These are phyloP conservation scores for Leuctra nigra DNA, from an alignment of 2,888 invertebrate genomes.

Conservation along the genomic window DNA sequence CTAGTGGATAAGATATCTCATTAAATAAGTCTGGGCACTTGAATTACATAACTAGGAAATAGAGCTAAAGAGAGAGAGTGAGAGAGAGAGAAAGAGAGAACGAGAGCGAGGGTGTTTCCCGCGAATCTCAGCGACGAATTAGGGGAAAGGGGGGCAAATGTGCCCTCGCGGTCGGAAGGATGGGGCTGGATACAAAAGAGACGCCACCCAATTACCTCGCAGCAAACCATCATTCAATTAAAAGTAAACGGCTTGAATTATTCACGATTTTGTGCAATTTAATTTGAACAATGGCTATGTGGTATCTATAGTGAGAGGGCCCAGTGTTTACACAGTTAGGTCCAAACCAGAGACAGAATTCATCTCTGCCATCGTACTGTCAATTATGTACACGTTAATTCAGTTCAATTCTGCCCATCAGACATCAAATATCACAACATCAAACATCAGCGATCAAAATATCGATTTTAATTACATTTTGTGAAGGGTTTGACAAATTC, in stretches of 20 bases:
- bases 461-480: too few relatives aligned
- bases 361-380: too few relatives aligned
- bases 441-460: too few relatives aligned
- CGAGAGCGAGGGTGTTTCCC: neutral
- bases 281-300: constrained; percentile 27
- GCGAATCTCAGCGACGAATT: too few relatives aligned
- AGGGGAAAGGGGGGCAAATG: constrained; percentile 1
- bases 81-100: neutral
- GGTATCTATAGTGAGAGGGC: too few relatives aligned
- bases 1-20: constrained; percentile 13
- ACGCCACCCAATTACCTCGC: constrained; percentile 16
- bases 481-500: too few relatives aligned
- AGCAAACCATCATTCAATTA: constrained; percentile 31
- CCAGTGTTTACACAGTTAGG: too few relatives aligned
- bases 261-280: constrained; percentile 31
- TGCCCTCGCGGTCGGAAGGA: too few relatives aligned
- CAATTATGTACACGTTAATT: too few relatives aligned
- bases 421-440: too few relatives aligned
- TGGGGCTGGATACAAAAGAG: constrained; percentile 14
- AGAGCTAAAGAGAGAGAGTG: neutral
- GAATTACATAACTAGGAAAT: constrained; percentile 15
- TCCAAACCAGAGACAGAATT: too few relatives aligned
- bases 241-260: constrained; percentile 31
- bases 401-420: too few relatives aligned
- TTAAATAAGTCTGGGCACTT: constrained; percentile 10